Percentiles rank a stretch among this genome's conserved stretches.
Conservation (phyloP, 2,113 vertebrate genomes). For the Sula dactylatra region DNA sequence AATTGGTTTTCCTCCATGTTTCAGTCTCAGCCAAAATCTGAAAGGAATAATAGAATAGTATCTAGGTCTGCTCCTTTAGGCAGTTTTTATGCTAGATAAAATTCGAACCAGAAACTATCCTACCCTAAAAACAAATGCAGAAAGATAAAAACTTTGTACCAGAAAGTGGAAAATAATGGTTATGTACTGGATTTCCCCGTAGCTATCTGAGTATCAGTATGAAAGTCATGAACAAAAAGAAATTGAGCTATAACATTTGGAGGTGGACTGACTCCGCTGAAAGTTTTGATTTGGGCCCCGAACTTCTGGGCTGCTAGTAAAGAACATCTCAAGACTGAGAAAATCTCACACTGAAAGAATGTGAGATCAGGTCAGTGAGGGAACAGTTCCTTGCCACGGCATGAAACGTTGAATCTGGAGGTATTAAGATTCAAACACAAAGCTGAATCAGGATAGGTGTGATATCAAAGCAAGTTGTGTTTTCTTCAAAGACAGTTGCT, state of each 20-base stretch:
- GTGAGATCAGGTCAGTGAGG: neutral
- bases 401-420: neutral
- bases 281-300: neutral
- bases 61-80: slow-evolving; percentile 4
- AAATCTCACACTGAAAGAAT: neutral
- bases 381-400: neutral
- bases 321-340: neutral
- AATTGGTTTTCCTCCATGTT: slow-evolving; percentile 50
- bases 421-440: neutral
- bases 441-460: neutral
- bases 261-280: neutral
- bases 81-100: slow-evolving; percentile 43
- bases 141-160: slow-evolving; percentile 23
- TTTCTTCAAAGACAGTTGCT: neutral
- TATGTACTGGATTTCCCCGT: neutral
- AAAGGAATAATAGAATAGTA: slow-evolving; percentile 20
- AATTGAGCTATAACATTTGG: neutral
- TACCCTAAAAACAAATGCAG: slow-evolving; percentile 21
- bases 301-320: neutral
- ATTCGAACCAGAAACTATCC: slow-evolving; percentile 43
- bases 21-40: slow-evolving; percentile 34
- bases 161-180: slow-evolving; percentile 31
- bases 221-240: neutral
- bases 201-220: neutral
- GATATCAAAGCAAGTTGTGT: neutral